Evolutionary conservation across 2,888 invertebrate species (phyloP), one percentile per base, ranked within the genome.

Genomic region (Eulithis prunata): DNA sequence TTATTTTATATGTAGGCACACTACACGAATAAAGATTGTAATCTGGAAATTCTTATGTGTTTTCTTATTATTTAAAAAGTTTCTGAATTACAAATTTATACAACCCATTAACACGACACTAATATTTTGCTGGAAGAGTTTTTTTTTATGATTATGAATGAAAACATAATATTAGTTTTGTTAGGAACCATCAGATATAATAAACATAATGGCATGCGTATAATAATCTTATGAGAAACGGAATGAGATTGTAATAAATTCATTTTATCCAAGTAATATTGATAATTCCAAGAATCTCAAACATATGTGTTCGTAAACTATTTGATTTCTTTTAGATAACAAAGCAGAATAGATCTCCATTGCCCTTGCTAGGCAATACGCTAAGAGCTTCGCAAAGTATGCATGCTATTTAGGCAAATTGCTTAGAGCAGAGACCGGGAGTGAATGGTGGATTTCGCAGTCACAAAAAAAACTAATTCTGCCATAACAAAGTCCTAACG

Each of bases 341-440:
- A 38, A 57, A 53, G 46, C 32, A 49, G 53, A 11, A 13, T 47
- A 57, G 57, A 64, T 64, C 43, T 54, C n/a, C 28, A 54, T 55
- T 53, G 13, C n/a, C 43, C 52, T 32, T 28, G 52, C 52, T 53
- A 32, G 32, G 49, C 36, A 41, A 41, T 41, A 41, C 41, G 38
- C 21, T 57, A 6, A 14, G 41, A 41, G 49, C 4, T 41, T n/a
- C 21, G 54, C 47, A 47, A 46, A 38, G 38, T 64, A 53, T 56
- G 58, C 32, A 64, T 43, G 57, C 57, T 57, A 66, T 62, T 58
- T 62, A 66, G 57, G 62, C 62, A 62, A 62, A 62, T 62, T 62
- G 61, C 62, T 57, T 49, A 14, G 38, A 10, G 41, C 8, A 32
- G 32, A 54, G 49, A 54, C 43, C 10, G 43, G 47, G 54, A 55